These are phyloP conservation scores for Rattus norvegicus DNA, from an alignment of 2,113 vertebrate species.

Conservation along the genomic window DNA sequence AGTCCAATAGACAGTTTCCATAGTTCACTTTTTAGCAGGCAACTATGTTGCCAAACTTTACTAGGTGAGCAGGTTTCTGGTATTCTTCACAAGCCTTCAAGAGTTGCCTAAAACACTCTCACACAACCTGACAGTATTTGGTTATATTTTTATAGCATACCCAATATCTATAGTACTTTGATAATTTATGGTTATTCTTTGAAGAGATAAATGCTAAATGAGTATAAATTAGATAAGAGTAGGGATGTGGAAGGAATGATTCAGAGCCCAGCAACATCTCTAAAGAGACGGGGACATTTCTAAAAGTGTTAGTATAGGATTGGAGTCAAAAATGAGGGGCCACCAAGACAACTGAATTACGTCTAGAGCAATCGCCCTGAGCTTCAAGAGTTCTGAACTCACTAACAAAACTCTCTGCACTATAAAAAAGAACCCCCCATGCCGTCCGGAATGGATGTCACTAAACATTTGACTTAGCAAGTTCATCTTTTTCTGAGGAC, in stretches of 20 bases:
- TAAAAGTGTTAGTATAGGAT: background rate
- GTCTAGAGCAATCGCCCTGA: background rate
- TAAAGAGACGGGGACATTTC: background rate
- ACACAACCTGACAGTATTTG: background rate
- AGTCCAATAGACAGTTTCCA: background rate
- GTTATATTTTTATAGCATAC: background rate
- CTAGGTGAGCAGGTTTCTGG: background rate
- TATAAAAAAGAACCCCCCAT: background rate
- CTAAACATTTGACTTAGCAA: background rate
- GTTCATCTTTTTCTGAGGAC: background rate
- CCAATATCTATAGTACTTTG: background rate
- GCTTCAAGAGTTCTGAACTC: background rate
- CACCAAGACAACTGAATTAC: background rate
- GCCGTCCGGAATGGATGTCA: background rate
- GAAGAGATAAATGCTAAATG: background rate
- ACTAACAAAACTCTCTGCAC: background rate
- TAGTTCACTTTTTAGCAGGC: conserved; percentile 1
- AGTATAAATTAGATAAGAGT: background rate
- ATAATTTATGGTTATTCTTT: conserved; percentile 4
- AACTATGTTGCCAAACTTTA: background rate
- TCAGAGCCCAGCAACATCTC: background rate
- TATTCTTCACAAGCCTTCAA: conserved; percentile 9
- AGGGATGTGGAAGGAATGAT: background rate
- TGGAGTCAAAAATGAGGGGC: background rate
- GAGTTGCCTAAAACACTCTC: background rate